phyloP scores from a whole-genome alignment of 1,140 invertebrate species.

The Drosophila obscura region DNA sequence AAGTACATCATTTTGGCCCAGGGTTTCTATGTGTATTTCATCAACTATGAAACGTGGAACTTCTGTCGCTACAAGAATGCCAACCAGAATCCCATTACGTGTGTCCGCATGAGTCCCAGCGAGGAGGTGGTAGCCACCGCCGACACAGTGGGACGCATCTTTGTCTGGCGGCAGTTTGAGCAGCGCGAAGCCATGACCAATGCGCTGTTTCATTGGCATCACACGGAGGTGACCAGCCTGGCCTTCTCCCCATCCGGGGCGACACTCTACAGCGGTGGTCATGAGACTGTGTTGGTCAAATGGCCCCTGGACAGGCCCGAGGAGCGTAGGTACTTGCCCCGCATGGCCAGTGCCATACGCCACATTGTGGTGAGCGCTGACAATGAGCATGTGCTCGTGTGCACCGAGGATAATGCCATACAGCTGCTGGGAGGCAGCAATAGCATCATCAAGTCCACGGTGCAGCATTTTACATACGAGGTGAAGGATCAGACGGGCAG shows the following conservation, averaged over 20 bases:
- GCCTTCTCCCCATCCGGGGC: constrained; percentile 88
- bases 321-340: constrained; percentile 88
- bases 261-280: constrained; percentile 90
- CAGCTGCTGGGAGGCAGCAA: constrained; percentile 87
- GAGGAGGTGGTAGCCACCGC: constrained; percentile 89
- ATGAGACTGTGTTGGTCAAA: constrained; percentile 91
- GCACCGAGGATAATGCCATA: constrained; percentile 91
- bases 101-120: constrained; percentile 88
- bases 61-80: constrained; percentile 75
- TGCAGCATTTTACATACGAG: constrained; percentile 89
- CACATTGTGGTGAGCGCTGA: constrained; percentile 88
- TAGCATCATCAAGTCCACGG: constrained; percentile 85
- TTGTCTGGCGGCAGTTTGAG: constrained; percentile 87
- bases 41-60: constrained; percentile 72
- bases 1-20: constrained; percentile 80
- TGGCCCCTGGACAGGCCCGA: constrained; percentile 86
- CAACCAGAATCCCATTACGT: constrained; percentile 86
- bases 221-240: constrained; percentile 88
- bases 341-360: constrained; percentile 88
- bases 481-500: constrained; percentile 82
- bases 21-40: constrained; percentile 72
- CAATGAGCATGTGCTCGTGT: constrained; percentile 88
- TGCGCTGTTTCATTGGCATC: constrained; percentile 91
- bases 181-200: constrained; percentile 9
- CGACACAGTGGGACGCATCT: constrained; percentile 88